These are phyloP conservation scores for Anguilla marmorata DNA, from an alignment of 2,797 vertebrate genomes.

Conservation along the genomic window DNA sequence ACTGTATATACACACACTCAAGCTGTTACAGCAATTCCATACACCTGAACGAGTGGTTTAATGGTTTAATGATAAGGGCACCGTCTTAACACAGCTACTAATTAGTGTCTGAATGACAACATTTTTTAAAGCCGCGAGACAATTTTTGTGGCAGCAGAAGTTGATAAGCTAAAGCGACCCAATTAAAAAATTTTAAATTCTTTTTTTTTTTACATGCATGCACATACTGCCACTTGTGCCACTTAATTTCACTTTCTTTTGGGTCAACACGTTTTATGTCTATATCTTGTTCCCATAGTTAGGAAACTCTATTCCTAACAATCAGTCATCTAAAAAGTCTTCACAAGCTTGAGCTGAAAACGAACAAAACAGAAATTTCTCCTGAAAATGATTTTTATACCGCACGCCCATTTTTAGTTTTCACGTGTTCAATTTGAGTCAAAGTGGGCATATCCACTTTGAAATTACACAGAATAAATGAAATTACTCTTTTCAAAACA, in stretches of 20 bases:
- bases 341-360: background rate
- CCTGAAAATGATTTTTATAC: background rate
- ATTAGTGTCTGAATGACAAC: background rate
- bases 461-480: background rate
- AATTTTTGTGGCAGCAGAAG: background rate
- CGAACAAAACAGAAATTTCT: background rate
- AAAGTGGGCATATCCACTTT: background rate
- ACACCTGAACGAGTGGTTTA: background rate
- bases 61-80: background rate
- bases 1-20: background rate
- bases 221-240: background rate
- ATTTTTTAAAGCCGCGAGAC: background rate
- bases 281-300: background rate
- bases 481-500: background rate
- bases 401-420: background rate
- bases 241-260: background rate
- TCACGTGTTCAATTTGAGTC: background rate
- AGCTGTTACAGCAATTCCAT: background rate
- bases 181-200: background rate
- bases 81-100: background rate
- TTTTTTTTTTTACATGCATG: slow-evolving; percentile 1
- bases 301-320: background rate
- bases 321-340: background rate
- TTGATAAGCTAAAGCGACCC: background rate
- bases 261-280: background rate